Evolutionary conservation across 2,888 invertebrate genomes (phyloP).

Genomic region (Conistra vaccinii): DNA sequence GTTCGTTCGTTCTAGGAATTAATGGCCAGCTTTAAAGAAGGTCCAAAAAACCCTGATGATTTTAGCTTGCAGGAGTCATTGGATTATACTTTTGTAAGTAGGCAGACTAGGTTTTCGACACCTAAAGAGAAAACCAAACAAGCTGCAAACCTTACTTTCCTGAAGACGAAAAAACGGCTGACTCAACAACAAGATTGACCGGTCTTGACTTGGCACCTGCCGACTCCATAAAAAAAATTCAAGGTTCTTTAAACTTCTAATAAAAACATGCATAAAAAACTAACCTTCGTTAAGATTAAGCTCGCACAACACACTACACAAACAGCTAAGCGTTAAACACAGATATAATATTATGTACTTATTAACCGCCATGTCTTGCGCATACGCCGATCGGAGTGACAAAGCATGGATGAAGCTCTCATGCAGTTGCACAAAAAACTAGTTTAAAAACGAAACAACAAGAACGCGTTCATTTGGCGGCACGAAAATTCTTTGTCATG

Average conservation of each 20-base stretch:
- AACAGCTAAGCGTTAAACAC: slow-evolving; percentile 23
- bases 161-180: background rate
- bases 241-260: background rate
- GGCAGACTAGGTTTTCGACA: too few species aligned
- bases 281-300: slow-evolving; percentile 36
- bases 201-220: background rate
- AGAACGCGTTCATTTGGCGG: background rate
- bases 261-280: background rate
- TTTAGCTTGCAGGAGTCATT: background rate
- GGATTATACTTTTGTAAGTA: background rate
- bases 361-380: slow-evolving; percentile 9
- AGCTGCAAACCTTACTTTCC: background rate
- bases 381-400: background rate
- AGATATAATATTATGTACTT: background rate
- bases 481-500: too few species aligned
- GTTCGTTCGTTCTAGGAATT: background rate
- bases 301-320: slow-evolving; percentile 18
- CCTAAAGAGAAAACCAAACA: background rate
- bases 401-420: background rate
- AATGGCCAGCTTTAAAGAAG: background rate
- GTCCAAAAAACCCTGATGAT: background rate
- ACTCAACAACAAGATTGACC: background rate
- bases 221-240: background rate
- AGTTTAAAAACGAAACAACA: slow-evolving; percentile 3
- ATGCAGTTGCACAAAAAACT: slow-evolving; percentile 1